Evolutionary conservation across 2,888 invertebrate genomes (phyloP).

Genomic region (Gastrophysa polygoni): DNA sequence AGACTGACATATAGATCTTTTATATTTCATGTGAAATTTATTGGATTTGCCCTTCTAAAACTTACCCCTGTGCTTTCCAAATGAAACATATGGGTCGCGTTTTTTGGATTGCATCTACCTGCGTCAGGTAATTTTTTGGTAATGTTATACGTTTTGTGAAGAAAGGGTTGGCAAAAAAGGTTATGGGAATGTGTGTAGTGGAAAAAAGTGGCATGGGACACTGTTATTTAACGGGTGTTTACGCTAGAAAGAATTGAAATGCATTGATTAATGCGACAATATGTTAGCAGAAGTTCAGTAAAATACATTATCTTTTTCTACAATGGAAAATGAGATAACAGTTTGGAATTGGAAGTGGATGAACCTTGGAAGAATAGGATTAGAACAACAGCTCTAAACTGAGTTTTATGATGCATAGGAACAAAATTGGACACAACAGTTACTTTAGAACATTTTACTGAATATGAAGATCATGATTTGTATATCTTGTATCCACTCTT

Average conservation of each 20-base stretch:
- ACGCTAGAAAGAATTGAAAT: neutral
- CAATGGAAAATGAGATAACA: too few species aligned
- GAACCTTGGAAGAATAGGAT: too few species aligned
- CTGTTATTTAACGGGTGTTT: neutral
- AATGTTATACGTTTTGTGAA: slow-evolving; percentile 33
- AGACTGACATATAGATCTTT: slow-evolving; percentile 41
- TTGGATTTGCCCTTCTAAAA: slow-evolving; percentile 33
- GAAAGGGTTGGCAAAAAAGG: slow-evolving; percentile 36
- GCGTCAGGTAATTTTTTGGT: slow-evolving; percentile 36
- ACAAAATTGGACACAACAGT: too few species aligned
- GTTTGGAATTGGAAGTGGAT: too few species aligned
- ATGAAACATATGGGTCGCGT: slow-evolving; percentile 32
- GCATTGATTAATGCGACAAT: neutral
- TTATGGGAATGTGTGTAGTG: slow-evolving; percentile 37
- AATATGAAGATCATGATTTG: too few species aligned
- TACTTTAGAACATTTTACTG: too few species aligned
- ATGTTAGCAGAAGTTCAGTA: neutral
- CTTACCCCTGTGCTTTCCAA: slow-evolving; percentile 25
- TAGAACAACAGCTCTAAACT: too few species aligned
- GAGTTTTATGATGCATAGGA: too few species aligned
- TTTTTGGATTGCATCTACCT: slow-evolving; percentile 25
- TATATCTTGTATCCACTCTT: too few species aligned
- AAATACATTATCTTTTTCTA: too few species aligned
- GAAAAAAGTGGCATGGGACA: slow-evolving; percentile 17
- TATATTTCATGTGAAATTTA: slow-evolving; percentile 45